Evolutionary conservation across 2,888 invertebrate species (phyloP).

Genomic region (Phasia obesa): DNA sequence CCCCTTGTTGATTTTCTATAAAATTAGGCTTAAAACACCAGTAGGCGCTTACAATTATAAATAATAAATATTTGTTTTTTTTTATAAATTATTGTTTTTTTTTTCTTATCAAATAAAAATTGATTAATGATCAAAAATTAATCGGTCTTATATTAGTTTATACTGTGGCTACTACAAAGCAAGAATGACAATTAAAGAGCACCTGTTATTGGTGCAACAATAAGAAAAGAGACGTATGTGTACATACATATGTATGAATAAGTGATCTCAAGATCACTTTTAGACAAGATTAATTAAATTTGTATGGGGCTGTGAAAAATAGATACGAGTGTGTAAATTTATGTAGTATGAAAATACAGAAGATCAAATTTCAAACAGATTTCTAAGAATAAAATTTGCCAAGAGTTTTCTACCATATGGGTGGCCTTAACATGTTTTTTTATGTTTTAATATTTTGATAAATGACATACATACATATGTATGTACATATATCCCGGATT

Average conservation of each 20-base stretch:
- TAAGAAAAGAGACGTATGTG: neutral
- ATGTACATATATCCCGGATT: conserved; percentile 50
- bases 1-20: conserved; percentile 61
- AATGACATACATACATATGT: too few relatives aligned
- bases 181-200: conserved; percentile 25
- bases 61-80: conserved; percentile 59
- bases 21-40: conserved; percentile 56
- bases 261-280: conserved; percentile 18
- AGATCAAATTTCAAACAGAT: conserved; percentile 44
- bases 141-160: neutral
- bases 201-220: conserved; percentile 49
- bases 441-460: conserved; percentile 58
- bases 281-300: conserved; percentile 58
- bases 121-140: conserved; percentile 69
- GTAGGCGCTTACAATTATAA: conserved; percentile 43
- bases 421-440: conserved; percentile 51
- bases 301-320: conserved; percentile 1
- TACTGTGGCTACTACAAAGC: conserved; percentile 12
- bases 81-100: conserved; percentile 28
- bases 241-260: neutral
- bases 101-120: conserved; percentile 55
- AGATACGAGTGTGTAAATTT: neutral
- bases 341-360: conserved; percentile 10
- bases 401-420: conserved; percentile 41
- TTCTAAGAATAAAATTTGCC: conserved; percentile 39